These are phyloP conservation scores for honey bee (Apis mellifera) DNA, from an alignment of 1,140 invertebrate genomes.

Conservation along the genomic window Amel_HAv3.1 CM009942.2:4013501-4014000, in stretches of 20 bases:
- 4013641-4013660: background rate
- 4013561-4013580: background rate
- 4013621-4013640: constrained; percentile 29
- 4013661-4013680: background rate
- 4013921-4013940: too few relatives aligned
- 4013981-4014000: background rate
- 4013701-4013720: background rate
- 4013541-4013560: background rate
- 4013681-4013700: background rate
- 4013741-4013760: background rate
- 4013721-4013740: constrained; percentile 19
- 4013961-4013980: background rate
- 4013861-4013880: too few relatives aligned
- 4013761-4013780: constrained; percentile 30
- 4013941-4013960: too few relatives aligned
- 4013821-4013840: background rate
- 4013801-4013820: background rate
- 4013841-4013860: background rate
- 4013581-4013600: constrained; percentile 23
- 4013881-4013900: too few relatives aligned
- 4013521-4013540: background rate
- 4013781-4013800: background rate
- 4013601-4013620: constrained; percentile 29
- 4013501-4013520: background rate
- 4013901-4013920: too few relatives aligned